Percentiles rank a stretch among this genome's conserved stretches.
Evolutionary conservation across 2,888 invertebrate species (phyloP).

Genomic region (Bellardia pandia): DNA sequence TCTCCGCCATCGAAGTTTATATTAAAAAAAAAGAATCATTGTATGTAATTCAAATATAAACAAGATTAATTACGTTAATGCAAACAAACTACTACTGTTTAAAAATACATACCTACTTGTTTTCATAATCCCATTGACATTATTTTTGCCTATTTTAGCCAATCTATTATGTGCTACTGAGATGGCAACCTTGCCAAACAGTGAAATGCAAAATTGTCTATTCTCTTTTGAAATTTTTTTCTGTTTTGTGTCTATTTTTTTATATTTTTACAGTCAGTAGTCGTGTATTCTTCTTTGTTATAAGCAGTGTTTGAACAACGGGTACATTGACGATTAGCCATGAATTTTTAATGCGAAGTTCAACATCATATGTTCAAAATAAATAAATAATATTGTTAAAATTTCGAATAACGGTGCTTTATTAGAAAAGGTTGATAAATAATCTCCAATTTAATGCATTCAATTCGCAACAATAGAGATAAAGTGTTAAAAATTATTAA

Average conservation of each 20-base stretch:
- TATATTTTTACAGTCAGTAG: constrained; percentile 29
- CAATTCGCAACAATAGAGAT: neutral
- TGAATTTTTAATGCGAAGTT: constrained; percentile 23
- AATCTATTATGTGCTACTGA: no score
- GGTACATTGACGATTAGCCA: constrained; percentile 6
- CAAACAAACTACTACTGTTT: no score
- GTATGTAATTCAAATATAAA: no score
- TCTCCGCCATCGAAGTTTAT: no score
- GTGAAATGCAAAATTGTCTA: constrained; percentile 31
- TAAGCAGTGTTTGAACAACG: constrained; percentile 14
- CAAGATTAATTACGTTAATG: no score
- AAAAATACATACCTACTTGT: no score
- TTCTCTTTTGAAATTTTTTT: constrained; percentile 21
- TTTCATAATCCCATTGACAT: no score
- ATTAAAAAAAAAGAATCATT: no score
- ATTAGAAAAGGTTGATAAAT: constrained; percentile 8
- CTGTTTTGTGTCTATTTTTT: neutral
- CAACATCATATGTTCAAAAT: constrained; percentile 8
- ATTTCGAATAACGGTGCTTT: constrained; percentile 6
- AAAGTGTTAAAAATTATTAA: constrained; percentile 1
- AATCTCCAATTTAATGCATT: constrained; percentile 2
- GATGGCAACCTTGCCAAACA: neutral
- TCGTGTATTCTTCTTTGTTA: constrained; percentile 36
- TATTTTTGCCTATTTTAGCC: no score
- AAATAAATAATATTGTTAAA: neutral